Evolutionary conservation across 2,888 invertebrate species (phyloP), one percentile per base, ranked within the genome.

Genomic region (Penaeus monodon): DNA sequence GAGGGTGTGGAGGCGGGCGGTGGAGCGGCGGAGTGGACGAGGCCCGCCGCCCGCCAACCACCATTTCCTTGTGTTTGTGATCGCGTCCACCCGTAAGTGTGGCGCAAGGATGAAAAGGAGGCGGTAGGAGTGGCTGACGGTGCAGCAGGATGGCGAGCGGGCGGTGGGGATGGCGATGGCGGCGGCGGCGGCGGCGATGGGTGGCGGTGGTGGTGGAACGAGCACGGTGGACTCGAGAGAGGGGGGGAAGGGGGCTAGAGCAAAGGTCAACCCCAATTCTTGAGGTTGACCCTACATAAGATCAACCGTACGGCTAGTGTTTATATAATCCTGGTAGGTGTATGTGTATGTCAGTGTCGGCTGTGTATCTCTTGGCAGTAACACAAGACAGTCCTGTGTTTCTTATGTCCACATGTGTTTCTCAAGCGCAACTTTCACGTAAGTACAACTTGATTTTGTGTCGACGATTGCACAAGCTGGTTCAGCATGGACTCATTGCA

Each of bases 391-490:
- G 85, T 85, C 85, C 85, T 64, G 85, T 85, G 85, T 85, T 85
- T 85, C 85, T 85, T 74, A 85, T 87, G 86, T 87, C 73, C 81
- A 81, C 78, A 66, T 87, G 86, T 87, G 83, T 82, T 85, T 85
- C 85, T 85, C 85, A 85, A 85, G 85, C 79, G 44, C 80, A 85
- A 70, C 85, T 85, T 85, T 65, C 85, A 85, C 44, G 63, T 73
- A 73, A 68, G 73, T n/a, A 79, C 68, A 80, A 80, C 79, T 79
- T 57, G 24, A 49, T 65, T 78, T 78, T 84, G 44, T 57, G 68
- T 33, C 44, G 76, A 76, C 76, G 44, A 27, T n/a, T 44, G 29
- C 78, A 64, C 63, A 29, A 33, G 78, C 78, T 57, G 78, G 63
- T 64, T 57, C 78, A 64, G 63, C 78, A 20, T 49, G 77, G 57